These are phyloP conservation scores for Diogma glabrata DNA, from an alignment of 2,888 invertebrate species.

Conservation along the genomic window DNA sequence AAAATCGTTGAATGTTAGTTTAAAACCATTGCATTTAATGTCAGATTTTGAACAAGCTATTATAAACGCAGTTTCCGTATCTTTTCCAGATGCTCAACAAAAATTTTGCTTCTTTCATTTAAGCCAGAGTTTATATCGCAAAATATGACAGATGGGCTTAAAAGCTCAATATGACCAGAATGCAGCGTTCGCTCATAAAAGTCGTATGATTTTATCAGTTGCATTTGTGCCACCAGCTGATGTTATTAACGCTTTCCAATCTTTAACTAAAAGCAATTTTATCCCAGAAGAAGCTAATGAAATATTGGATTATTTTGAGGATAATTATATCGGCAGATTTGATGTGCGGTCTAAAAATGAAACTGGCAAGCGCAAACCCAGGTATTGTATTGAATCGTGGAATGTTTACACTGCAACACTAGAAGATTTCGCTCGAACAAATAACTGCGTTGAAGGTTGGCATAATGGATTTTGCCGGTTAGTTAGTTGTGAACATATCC, in stretches of 20 bases:
- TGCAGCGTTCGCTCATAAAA: background rate
- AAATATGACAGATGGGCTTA: background rate
- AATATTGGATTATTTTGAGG: background rate
- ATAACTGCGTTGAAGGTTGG: background rate
- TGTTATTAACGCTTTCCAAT: background rate
- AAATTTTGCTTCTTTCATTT: slow-evolving; percentile 4
- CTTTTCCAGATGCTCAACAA: slow-evolving; percentile 4
- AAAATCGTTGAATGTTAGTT: background rate
- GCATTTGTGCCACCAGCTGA: background rate
- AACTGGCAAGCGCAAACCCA: background rate
- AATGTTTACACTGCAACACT: background rate
- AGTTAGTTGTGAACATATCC: background rate
- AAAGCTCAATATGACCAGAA: slow-evolving; percentile 2
- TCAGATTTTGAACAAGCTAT: slow-evolving; percentile 3
- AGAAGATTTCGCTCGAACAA: background rate
- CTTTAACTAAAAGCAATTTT: background rate
- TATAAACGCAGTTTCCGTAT: slow-evolving; percentile 9
- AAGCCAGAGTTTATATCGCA: background rate
- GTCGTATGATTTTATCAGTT: background rate
- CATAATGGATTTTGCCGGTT: background rate
- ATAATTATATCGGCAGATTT: background rate
- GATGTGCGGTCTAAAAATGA: background rate
- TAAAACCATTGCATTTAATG: background rate
- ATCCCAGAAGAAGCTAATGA: background rate
- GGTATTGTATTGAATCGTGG: background rate